Conservation (phyloP, 2,113 vertebrate species). For the Uria lomvia region DNA sequence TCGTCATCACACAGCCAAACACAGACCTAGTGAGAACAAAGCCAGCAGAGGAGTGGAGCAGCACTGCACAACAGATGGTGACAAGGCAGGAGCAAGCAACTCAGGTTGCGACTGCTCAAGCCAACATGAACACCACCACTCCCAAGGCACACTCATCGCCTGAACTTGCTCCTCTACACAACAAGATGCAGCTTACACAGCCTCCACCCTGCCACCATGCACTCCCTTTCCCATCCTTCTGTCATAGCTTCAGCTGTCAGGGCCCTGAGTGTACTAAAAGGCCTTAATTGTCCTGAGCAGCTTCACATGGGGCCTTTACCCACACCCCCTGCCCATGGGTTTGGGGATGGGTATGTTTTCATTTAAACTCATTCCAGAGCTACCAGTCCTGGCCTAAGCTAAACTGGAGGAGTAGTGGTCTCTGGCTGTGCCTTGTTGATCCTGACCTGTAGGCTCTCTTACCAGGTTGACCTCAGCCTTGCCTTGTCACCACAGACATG, state of each 20-base stretch:
- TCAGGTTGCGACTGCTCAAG: neutral
- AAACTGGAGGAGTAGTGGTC: rapidly evolving
- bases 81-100: neutral
- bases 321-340: neutral
- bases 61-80: neutral
- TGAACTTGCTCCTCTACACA: neutral
- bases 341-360: neutral
- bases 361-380: neutral
- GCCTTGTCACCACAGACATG: neutral
- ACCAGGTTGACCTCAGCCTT: neutral
- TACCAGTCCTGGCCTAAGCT: neutral
- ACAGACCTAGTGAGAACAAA: neutral
- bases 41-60: neutral
- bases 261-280: neutral
- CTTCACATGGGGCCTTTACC: neutral
- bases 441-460: neutral
- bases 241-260: neutral
- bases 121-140: neutral
- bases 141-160: neutral
- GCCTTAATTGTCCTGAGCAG: neutral
- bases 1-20: neutral
- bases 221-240: neutral
- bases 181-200: neutral
- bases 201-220: neutral
- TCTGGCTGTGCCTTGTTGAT: neutral